phyloP scores from a whole-genome alignment of 1,140 invertebrate species.

The Vollenhovia emeryi region DNA sequence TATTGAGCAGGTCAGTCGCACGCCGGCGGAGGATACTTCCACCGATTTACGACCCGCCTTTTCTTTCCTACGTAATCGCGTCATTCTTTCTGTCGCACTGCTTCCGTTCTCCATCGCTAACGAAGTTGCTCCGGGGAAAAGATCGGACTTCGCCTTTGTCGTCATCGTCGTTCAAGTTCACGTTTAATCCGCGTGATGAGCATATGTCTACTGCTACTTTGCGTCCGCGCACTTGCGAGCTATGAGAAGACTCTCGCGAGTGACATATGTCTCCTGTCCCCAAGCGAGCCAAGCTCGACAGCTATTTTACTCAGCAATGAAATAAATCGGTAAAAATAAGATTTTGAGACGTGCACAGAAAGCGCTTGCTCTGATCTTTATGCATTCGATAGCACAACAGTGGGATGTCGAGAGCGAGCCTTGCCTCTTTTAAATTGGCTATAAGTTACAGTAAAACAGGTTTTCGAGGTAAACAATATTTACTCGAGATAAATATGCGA shows the following conservation, averaged over 20 bases:
- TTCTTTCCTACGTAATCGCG: not conserved
- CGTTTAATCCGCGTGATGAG: conserved; percentile 18
- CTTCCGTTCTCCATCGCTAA: conserved; percentile 34
- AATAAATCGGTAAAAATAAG: not conserved
- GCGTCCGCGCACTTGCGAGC: not conserved
- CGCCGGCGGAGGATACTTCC: conserved; percentile 55
- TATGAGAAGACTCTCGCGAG: conserved; percentile 24
- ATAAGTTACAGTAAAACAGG: not conserved
- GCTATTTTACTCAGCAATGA: not conserved
- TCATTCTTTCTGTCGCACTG: conserved; percentile 14
- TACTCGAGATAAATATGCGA: not conserved
- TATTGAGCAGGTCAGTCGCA: conserved; percentile 54
- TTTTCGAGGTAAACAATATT: not conserved
- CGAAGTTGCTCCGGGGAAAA: conserved; percentile 12
- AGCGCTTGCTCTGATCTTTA: not conserved
- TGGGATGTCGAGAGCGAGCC: not conserved
- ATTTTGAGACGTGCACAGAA: not conserved
- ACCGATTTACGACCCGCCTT: conserved; percentile 37
- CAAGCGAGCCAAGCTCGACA: not conserved
- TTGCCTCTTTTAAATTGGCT: not conserved
- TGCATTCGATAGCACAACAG: not conserved
- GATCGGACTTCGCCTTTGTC: not conserved
- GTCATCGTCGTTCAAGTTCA: conserved; percentile 10
- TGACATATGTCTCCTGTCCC: conserved; percentile 27
- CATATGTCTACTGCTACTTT: not conserved